These are phyloP conservation scores for Luffia ferchaultella DNA, from an alignment of 2,888 invertebrate genomes.

Conservation along the genomic window DNA sequence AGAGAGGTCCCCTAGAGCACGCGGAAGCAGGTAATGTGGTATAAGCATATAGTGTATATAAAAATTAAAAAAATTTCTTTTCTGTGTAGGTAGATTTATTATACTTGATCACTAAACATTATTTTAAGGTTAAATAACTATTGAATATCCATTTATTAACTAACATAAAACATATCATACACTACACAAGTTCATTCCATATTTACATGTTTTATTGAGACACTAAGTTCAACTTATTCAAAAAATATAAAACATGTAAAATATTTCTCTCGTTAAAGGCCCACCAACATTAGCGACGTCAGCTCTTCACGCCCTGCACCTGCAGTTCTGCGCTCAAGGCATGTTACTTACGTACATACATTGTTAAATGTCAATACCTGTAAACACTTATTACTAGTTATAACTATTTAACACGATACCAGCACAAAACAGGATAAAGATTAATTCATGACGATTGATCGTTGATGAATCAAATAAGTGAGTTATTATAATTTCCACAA, in stretches of 20 bases:
- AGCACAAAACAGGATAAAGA: conserved; percentile 12
- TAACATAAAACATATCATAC: too few species aligned
- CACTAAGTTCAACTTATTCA: too few species aligned
- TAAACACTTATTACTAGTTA: not conserved
- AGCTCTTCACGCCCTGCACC: conserved; percentile 57
- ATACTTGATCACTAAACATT: too few species aligned
- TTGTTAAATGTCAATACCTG: not conserved
- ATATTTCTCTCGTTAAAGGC: conserved; percentile 26
- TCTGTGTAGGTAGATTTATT: too few species aligned
- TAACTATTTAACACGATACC: conserved; percentile 8
- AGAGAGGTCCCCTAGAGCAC: conserved; percentile 44
- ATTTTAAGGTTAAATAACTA: too few species aligned
- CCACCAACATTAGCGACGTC: conserved; percentile 58
- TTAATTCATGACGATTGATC: too few species aligned
- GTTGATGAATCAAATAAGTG: too few species aligned
- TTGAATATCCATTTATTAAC: too few species aligned
- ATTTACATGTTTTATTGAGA: too few species aligned
- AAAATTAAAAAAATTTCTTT: too few species aligned
- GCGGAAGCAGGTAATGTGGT: conserved; percentile 39
- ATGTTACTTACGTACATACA: conserved; percentile 27
- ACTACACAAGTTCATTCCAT: too few species aligned
- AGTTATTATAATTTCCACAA: too few species aligned
- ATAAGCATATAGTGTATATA: not conserved
- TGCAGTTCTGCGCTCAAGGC: conserved; percentile 60
- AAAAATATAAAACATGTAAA: not conserved